Evolutionary conservation across 2,888 invertebrate species (phyloP).

Genomic region (Augochlorella aurata): DNA sequence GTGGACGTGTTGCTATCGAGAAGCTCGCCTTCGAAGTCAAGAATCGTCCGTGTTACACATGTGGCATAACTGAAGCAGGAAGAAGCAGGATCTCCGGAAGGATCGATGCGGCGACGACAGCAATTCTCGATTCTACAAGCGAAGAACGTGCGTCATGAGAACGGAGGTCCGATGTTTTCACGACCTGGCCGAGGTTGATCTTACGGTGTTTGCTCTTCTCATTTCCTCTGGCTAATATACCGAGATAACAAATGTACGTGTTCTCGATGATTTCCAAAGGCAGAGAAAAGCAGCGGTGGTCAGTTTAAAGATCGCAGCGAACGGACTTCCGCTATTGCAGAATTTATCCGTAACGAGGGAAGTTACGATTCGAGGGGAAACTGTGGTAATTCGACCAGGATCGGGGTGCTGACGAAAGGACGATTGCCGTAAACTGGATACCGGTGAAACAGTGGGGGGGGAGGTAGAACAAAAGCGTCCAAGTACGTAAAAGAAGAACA

Average conservation of each 20-base stretch:
- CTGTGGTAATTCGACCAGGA: slow-evolving; percentile 6
- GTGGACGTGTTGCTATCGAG: slow-evolving; percentile 9
- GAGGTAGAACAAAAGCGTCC: slow-evolving; percentile 33
- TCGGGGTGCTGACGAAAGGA: slow-evolving; percentile 7
- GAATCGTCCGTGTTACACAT: background rate
- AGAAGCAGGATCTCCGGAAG: background rate
- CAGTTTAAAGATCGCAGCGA: background rate
- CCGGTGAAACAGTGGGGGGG: background rate
- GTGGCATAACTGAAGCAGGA: background rate
- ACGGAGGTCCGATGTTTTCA: background rate
- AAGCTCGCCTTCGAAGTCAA: background rate
- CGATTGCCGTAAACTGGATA: background rate
- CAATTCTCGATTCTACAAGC: background rate
- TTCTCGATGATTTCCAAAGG: background rate
- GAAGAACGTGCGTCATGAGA: background rate
- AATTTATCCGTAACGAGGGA: background rate
- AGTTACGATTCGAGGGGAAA: background rate
- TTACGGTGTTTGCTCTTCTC: slow-evolving; percentile 1
- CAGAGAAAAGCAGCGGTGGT: background rate
- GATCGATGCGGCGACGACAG: background rate
- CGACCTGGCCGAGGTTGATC: background rate
- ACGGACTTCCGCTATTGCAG: background rate
- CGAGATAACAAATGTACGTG: background rate
- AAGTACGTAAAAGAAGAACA: slow-evolving; percentile 30
- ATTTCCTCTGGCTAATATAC: background rate